Conservation (phyloP, 2,113 vertebrate species). For the Lycocorax pyrrhopterus region DNA sequence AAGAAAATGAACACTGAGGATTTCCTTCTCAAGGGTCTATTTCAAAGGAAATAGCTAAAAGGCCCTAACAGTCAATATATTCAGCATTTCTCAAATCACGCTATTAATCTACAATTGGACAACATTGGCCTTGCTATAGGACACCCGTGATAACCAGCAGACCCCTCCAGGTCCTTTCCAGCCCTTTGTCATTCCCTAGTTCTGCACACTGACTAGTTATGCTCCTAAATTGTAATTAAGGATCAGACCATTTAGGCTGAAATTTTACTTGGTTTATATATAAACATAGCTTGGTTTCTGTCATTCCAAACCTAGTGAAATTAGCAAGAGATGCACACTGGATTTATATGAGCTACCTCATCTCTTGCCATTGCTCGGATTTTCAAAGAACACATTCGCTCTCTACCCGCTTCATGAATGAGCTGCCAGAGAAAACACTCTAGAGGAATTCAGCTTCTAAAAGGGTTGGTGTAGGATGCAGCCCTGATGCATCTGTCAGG, state of each 20-base stretch:
- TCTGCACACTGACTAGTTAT: not conserved
- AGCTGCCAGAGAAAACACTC: not conserved
- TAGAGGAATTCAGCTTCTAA: not conserved
- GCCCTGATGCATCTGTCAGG: not conserved
- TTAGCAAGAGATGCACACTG: not conserved
- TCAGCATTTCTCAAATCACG: not conserved
- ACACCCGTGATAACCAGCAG: not conserved
- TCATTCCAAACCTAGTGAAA: not conserved
- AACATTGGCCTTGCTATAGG: not conserved
- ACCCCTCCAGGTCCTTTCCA: not conserved
- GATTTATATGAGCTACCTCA: not conserved
- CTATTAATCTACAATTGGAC: not conserved
- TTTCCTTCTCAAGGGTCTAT: not conserved
- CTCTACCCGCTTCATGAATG: not conserved
- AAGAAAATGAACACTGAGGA: not conserved
- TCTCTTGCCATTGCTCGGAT: not conserved
- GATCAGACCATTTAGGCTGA: not conserved
- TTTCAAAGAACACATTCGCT: not conserved
- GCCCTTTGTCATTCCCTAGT: not conserved
- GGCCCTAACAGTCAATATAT: not conserved
- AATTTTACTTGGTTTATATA: not conserved
- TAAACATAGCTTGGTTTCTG: not conserved
- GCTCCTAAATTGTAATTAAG: not conserved
- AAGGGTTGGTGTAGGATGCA: not conserved
- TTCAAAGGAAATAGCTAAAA: not conserved